phyloP scores from a whole-genome alignment of 2,797 vertebrate species.

The Poeciliopsis infans region DNA sequence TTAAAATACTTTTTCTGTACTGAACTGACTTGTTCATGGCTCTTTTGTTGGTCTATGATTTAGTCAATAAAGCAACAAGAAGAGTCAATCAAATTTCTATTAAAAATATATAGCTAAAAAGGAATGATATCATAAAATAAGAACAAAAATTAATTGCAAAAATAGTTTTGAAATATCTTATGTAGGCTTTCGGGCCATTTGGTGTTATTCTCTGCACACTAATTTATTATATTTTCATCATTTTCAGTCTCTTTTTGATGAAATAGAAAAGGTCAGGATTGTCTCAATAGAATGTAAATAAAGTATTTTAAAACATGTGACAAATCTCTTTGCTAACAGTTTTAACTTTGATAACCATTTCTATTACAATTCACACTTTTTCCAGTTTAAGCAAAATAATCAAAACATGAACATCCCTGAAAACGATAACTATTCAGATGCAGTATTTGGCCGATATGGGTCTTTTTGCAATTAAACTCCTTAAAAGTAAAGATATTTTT shows the following conservation, averaged over 20 bases:
- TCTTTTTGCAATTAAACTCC: background rate
- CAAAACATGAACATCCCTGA: background rate
- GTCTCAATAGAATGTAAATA: background rate
- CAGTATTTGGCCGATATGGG: background rate
- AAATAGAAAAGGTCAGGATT: background rate
- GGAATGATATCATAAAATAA: background rate
- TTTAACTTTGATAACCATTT: background rate
- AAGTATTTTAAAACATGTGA: background rate
- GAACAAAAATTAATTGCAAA: background rate
- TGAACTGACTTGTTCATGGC: background rate
- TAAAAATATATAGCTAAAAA: background rate
- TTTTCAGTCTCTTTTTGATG: background rate
- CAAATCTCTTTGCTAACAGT: background rate
- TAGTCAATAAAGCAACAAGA: background rate
- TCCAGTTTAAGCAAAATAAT: background rate
- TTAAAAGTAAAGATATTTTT: background rate
- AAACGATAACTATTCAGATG: background rate
- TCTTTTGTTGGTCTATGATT: background rate
- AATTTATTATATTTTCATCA: background rate
- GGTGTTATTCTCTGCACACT: background rate
- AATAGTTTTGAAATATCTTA: background rate
- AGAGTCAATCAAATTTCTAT: background rate
- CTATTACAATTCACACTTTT: background rate
- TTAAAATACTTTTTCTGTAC: background rate
- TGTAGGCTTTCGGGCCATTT: background rate